A percentile compares a stretch with the other conserved stretches of the same genome.
Evolutionary conservation across 2,888 invertebrate species (phyloP).

Genomic region (Agriopis marginaria): DNA sequence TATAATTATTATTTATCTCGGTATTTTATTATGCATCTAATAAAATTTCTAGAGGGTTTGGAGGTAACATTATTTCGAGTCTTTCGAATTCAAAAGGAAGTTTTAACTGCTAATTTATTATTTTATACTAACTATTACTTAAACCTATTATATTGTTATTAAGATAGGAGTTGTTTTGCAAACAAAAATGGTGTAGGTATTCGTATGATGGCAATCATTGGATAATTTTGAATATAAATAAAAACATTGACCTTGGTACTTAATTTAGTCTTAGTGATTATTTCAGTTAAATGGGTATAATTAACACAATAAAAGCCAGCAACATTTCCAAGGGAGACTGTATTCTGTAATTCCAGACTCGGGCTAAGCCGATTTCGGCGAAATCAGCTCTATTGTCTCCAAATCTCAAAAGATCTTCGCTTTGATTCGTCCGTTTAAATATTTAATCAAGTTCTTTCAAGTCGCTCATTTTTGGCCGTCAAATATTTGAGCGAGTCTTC

Average conservation of each 20-base stretch:
- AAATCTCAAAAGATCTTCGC: slow-evolving; percentile 29
- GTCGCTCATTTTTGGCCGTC: slow-evolving; percentile 36
- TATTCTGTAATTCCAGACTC: slow-evolving; percentile 61
- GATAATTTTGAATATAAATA: slow-evolving; percentile 21
- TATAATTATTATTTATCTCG: too few relatives aligned
- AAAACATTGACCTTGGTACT: slow-evolving; percentile 1
- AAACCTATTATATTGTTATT: not conserved
- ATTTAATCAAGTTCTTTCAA: slow-evolving; percentile 32
- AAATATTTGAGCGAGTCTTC: slow-evolving; percentile 42
- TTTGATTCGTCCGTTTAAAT: slow-evolving; percentile 29
- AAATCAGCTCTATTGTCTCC: slow-evolving; percentile 28
- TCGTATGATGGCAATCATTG: not conserved
- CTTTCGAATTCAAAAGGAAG: not conserved
- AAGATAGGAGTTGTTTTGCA: not conserved
- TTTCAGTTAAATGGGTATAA: slow-evolving; percentile 41
- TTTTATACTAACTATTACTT: not conserved
- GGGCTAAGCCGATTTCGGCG: slow-evolving; percentile 45
- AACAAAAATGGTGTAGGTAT: not conserved
- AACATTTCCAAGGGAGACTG: slow-evolving; percentile 53
- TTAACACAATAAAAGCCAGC: slow-evolving; percentile 56
- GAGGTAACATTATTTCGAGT: not conserved
- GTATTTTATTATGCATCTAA: not conserved
- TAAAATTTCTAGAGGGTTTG: not conserved
- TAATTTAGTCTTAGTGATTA: slow-evolving; percentile 14
- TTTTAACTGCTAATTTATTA: not conserved